phyloP scores from a whole-genome alignment of 2,797 vertebrate genomes.

The Morus bassanus region DNA sequence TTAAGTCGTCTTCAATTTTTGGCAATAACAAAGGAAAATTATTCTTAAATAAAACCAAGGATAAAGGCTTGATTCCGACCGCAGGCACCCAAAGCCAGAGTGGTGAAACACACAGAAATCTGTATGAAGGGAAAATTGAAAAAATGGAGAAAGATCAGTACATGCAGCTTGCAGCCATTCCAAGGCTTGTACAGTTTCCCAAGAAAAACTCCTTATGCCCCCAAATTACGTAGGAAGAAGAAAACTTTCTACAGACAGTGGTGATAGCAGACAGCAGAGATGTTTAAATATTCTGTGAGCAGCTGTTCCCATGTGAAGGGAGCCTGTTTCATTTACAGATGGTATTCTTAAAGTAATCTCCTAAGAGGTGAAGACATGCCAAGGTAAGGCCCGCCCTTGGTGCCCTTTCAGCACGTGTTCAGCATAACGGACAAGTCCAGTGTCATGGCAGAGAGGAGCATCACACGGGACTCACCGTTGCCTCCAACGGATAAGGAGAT shows the following conservation, averaged over 20 bases:
- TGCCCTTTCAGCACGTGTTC: too few species aligned
- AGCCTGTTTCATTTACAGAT: not conserved
- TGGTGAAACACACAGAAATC: slow-evolving; percentile 32
- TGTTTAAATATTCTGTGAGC: not conserved
- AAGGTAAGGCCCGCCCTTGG: not conserved
- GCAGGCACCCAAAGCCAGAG: slow-evolving; percentile 16
- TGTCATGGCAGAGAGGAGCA: too few species aligned
- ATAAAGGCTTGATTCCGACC: not conserved
- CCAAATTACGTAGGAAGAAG: not conserved
- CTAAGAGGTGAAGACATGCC: not conserved
- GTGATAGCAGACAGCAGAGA: not conserved
- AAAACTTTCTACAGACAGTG: not conserved
- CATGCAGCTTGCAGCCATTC: not conserved
- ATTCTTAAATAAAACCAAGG: slow-evolving; percentile 49
- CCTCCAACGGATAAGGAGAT: not conserved
- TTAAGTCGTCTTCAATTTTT: slow-evolving; percentile 16
- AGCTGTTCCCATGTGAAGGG: too few species aligned
- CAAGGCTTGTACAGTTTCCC: not conserved
- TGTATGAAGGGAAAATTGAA: not conserved
- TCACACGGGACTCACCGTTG: accelerated
- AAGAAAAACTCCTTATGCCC: not conserved
- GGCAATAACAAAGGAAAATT: slow-evolving; percentile 71
- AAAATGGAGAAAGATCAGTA: not conserved
- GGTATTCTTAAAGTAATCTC: not conserved
- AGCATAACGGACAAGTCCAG: accelerated